Evolutionary conservation across 2,888 invertebrate genomes (phyloP).

Genomic region (Microctonus brassicae): DNA sequence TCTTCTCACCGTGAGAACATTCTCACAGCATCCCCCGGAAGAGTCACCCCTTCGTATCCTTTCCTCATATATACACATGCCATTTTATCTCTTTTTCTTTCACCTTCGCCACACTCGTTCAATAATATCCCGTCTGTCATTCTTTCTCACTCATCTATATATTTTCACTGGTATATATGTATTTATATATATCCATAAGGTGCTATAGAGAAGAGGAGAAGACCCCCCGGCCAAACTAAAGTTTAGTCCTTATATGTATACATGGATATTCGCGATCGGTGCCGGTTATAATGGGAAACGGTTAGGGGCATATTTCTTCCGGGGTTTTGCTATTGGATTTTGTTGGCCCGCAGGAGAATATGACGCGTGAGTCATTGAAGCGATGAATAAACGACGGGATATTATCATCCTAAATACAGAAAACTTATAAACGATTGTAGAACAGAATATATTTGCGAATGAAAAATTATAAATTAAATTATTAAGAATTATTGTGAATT

Average conservation of each 20-base stretch:
- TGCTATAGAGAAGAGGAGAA: conserved; percentile 35
- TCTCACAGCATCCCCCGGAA: conserved; percentile 64
- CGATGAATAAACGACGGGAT: conserved; percentile 50
- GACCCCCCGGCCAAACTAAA: conserved; percentile 55
- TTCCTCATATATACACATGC: conserved; percentile 43
- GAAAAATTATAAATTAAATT: too few species aligned
- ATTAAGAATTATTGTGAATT: too few species aligned
- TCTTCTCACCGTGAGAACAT: conserved; percentile 64
- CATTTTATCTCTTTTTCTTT: conserved; percentile 41
- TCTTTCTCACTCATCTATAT: conserved; percentile 36
- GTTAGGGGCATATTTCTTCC: conserved; percentile 64
- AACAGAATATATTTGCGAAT: too few species aligned
- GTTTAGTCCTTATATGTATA: conserved; percentile 47
- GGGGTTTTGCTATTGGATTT: conserved; percentile 48
- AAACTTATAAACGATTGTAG: conserved; percentile 55
- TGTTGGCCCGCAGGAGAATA: conserved; percentile 45
- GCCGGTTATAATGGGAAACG: conserved; percentile 61
- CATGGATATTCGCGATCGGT: conserved; percentile 45
- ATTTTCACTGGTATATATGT: background rate
- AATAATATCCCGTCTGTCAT: conserved; percentile 38
- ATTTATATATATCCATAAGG: conserved; percentile 39
- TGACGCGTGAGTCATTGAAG: conserved; percentile 35
- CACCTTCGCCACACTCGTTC: conserved; percentile 40
- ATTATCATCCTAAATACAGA: conserved; percentile 60
- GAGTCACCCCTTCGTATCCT: conserved; percentile 58